Percentiles rank a stretch among this genome's conserved stretches.
These are phyloP conservation scores for Clarias fuscus DNA, from an alignment of 2,797 vertebrate species.

Conservation along the genomic window DNA sequence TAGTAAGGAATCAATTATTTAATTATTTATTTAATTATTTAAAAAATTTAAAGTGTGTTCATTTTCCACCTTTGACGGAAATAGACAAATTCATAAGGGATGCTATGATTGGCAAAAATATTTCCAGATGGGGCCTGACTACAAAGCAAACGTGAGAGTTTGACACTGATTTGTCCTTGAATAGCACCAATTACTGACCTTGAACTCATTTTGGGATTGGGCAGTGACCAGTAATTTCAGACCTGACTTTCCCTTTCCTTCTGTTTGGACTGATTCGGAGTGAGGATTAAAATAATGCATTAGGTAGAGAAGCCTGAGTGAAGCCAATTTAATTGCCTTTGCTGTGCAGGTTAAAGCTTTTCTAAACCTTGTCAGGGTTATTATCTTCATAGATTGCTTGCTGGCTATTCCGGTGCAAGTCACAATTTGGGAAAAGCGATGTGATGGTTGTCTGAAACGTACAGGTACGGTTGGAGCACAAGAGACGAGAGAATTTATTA, in stretches of 20 bases:
- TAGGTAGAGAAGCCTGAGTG: not conserved
- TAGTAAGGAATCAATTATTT: not conserved
- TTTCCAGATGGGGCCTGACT: constrained; percentile 6
- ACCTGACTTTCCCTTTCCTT: constrained; percentile 26
- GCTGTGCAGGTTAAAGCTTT: constrained; percentile 5
- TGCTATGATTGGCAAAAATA: constrained; percentile 17
- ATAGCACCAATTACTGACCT: constrained; percentile 15
- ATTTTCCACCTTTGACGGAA: not conserved
- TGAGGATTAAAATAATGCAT: not conserved
- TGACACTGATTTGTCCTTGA: constrained; percentile 26
- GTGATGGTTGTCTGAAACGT: not conserved
- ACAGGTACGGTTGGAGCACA: not conserved
- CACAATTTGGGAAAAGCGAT: not conserved
- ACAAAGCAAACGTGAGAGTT: not conserved
- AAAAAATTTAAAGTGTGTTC: not conserved
- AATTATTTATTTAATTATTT: not conserved
- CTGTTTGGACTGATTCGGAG: not conserved
- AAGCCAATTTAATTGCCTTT: constrained; percentile 6
- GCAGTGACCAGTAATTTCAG: constrained; percentile 9
- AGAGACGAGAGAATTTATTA: not conserved
- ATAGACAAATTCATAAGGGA: not conserved
- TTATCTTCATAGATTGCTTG: not conserved
- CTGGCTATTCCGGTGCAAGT: not conserved
- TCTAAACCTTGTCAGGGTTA: not conserved
- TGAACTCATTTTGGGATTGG: constrained; percentile 31